phyloP scores from a whole-genome alignment of 2,113 vertebrate species.

The Beaufortia kweichowensis region DNA sequence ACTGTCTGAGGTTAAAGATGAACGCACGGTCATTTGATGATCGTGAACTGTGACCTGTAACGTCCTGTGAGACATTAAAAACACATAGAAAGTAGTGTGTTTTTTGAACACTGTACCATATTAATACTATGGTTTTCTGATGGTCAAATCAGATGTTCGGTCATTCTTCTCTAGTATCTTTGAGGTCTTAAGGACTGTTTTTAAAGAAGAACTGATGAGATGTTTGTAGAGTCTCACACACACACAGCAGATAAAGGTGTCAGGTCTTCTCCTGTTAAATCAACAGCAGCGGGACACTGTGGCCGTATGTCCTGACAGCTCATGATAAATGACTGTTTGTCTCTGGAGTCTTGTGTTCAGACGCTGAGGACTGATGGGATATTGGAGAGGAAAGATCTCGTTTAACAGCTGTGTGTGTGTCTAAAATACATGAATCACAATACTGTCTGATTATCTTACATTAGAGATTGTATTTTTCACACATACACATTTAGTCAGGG shows the following conservation, averaged over 20 bases:
- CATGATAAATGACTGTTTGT: constrained; percentile 57
- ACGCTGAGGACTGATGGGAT: constrained; percentile 49
- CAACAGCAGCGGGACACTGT: constrained; percentile 40
- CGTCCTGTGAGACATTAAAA: neutral
- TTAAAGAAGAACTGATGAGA: neutral
- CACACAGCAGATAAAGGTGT: constrained; percentile 25
- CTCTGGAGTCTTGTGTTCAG: constrained; percentile 48
- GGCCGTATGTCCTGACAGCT: constrained; percentile 47
- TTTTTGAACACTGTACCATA: too few relatives aligned
- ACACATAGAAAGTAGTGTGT: too few relatives aligned
- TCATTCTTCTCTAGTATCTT: neutral
- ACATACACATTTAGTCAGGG: too few relatives aligned
- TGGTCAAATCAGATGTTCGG: too few relatives aligned
- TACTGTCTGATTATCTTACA: neutral
- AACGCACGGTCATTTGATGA: neutral
- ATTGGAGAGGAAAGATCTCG: constrained; percentile 49
- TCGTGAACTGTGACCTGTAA: neutral
- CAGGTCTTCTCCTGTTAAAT: constrained; percentile 45
- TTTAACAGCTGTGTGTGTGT: constrained; percentile 54
- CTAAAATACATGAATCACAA: constrained; percentile 1
- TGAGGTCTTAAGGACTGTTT: neutral
- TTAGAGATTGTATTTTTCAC: neutral
- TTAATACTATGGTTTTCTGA: too few relatives aligned
- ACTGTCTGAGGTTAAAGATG: constrained; percentile 42
- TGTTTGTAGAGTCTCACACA: constrained; percentile 19